Percentiles rank a stretch among this genome's conserved stretches.
phyloP scores from a whole-genome alignment of 2,888 invertebrate genomes.

The Fabriciana adippe region DNA sequence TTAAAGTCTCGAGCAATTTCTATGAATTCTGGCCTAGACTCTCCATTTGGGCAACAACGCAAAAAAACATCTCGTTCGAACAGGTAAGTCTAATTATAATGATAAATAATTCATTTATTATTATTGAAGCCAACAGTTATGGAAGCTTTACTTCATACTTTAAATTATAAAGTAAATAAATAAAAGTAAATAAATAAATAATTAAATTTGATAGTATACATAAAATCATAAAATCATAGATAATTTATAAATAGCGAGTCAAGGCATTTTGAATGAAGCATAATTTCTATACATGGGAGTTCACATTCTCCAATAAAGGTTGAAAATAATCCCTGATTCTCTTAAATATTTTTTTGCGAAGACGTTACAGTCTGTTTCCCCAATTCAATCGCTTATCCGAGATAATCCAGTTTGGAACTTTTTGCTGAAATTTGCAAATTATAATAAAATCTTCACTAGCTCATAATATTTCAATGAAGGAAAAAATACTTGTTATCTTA shows the following conservation, averaged over 20 bases:
- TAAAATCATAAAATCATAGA: too few species aligned
- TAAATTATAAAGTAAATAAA: too few species aligned
- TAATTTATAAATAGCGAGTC: neutral
- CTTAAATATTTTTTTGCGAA: constrained; percentile 17
- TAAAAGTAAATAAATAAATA: too few species aligned
- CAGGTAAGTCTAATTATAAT: constrained; percentile 51
- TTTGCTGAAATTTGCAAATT: neutral
- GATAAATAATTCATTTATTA: neutral
- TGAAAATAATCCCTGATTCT: constrained; percentile 19
- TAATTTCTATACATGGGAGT: constrained; percentile 12
- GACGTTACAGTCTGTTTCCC: constrained; percentile 5
- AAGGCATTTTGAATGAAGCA: constrained; percentile 8
- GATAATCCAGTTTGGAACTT: constrained; percentile 7
- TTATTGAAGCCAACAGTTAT: neutral
- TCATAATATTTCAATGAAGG: too few species aligned
- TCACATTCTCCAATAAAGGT: constrained; percentile 1
- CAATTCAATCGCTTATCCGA: constrained; percentile 12
- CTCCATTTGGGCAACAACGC: constrained; percentile 55
- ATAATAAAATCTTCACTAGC: neutral
- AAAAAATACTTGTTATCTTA: too few species aligned
- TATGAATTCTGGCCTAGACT: constrained; percentile 73
- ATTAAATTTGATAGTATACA: too few species aligned
- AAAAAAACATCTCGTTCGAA: constrained; percentile 62
- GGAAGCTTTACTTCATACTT: too few species aligned
- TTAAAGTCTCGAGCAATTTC: constrained; percentile 69